Percentiles rank a stretch among this genome's conserved stretches.
Evolutionary conservation across 1,140 invertebrate genomes (phyloP).

Genomic region (Andricus grossulariae): DNA sequence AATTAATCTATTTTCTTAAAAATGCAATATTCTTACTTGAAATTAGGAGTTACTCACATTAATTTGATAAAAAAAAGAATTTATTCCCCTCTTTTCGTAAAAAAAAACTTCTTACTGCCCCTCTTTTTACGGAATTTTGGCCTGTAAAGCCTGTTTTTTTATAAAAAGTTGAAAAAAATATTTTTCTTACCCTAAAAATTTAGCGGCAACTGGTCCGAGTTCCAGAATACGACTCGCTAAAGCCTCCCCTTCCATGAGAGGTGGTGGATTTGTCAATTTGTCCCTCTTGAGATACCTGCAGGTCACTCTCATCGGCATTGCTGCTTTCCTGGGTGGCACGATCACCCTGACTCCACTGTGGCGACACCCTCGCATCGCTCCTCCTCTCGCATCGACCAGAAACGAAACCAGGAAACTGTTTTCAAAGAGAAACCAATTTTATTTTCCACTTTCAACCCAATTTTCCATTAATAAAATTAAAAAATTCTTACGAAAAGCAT

Average conservation of each 20-base stretch:
- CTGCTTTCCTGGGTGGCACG: constrained; percentile 94
- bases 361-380: constrained; percentile 96
- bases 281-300: constrained; percentile 92
- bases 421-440: constrained; percentile 32
- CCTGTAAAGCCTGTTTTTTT: no score
- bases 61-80: no score
- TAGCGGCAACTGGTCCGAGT: constrained; percentile 94
- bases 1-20: no score
- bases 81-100: no score
- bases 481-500: constrained; percentile 44
- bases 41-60: no score
- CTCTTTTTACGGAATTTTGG: no score
- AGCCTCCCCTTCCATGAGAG: constrained; percentile 96
- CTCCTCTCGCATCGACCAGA: constrained; percentile 96
- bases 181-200: constrained; percentile 91
- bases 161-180: no score
- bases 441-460: background rate
- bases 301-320: constrained; percentile 94
- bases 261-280: constrained; percentile 88
- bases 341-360: constrained; percentile 96
- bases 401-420: constrained; percentile 96
- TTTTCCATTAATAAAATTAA: constrained; percentile 4
- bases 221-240: constrained; percentile 94
- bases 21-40: no score
- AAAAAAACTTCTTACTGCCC: no score